phyloP scores from a whole-genome alignment of 2,797 vertebrate genomes.

The Lateolabrax maculatus region DNA sequence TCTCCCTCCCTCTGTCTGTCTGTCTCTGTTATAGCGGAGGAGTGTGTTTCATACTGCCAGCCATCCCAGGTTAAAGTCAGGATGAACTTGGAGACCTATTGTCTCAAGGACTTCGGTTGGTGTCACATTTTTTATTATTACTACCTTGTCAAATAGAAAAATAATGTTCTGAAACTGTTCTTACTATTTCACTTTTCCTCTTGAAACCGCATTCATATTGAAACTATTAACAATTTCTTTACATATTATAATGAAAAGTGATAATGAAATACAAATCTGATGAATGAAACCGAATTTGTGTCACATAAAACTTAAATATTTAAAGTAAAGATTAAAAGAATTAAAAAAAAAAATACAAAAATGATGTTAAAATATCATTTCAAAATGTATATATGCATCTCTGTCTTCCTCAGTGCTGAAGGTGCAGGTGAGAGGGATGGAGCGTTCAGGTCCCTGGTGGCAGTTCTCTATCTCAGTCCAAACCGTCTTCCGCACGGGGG shows the following conservation, averaged over 20 bases:
- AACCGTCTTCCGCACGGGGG: slow-evolving; percentile 85
- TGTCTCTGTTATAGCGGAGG: slow-evolving; percentile 83
- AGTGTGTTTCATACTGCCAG: slow-evolving; percentile 91
- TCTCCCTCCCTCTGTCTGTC: slow-evolving; percentile 35
- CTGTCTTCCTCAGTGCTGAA: slow-evolving; percentile 85
- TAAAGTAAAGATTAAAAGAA: not conserved
- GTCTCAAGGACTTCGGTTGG: slow-evolving; percentile 92
- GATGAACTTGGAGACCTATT: slow-evolving; percentile 92
- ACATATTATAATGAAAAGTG: not conserved
- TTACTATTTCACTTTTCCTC: not conserved
- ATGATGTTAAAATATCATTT: not conserved
- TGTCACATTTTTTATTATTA: not conserved
- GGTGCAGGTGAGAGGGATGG: slow-evolving; percentile 87
- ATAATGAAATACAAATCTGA: not conserved
- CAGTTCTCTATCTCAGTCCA: slow-evolving; percentile 89
- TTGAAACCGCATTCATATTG: not conserved
- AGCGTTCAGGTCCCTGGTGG: slow-evolving; percentile 90
- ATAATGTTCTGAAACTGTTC: rapidly evolving
- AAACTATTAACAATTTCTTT: not conserved
- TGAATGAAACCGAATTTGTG: not conserved
- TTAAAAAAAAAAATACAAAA: not conserved
- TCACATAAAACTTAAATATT: not conserved
- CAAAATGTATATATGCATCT: not conserved
- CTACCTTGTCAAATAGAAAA: not conserved
- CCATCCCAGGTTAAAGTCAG: slow-evolving; percentile 87